Percentiles rank a stretch among this genome's conserved stretches.
These are phyloP conservation scores for Elephas maximus DNA, from an alignment of 2,113 vertebrate genomes.

Conservation along the genomic window DNA sequence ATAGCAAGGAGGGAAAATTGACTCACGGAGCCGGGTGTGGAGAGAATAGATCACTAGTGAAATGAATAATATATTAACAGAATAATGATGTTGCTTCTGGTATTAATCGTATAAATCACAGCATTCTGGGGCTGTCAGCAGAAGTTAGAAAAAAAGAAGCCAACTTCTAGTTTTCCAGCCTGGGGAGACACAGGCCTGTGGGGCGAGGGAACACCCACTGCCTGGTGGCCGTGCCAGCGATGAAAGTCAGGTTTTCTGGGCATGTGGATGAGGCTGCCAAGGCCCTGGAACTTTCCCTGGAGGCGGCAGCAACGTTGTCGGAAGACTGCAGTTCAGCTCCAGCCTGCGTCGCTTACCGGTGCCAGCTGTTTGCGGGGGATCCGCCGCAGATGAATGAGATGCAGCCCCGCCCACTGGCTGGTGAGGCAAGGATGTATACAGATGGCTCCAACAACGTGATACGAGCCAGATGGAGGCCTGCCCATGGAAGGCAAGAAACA, in stretches of 20 bases:
- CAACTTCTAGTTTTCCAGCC: slow-evolving; percentile 25
- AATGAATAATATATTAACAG: slow-evolving; percentile 91
- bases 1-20: slow-evolving; percentile 82
- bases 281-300: not conserved
- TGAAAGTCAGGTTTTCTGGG: not conserved
- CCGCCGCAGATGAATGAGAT: not conserved
- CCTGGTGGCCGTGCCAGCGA: not conserved
- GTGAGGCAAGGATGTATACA: not conserved
- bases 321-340: not conserved
- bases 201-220: not conserved
- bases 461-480: not conserved
- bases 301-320: not conserved
- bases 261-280: not conserved
- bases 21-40: slow-evolving; percentile 81
- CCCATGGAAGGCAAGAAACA: not conserved
- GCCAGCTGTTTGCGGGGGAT: not conserved
- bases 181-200: accelerated
- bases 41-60: slow-evolving; percentile 87
- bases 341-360: not conserved
- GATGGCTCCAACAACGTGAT: not conserved
- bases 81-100: slow-evolving; percentile 87
- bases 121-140: slow-evolving; percentile 79
- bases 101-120: slow-evolving; percentile 88
- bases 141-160: slow-evolving; percentile 60
- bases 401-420: not conserved